Base-by-base conservation (phyloP, 2,113 vertebrate species). In the Sinocyclocheilus grahami region DNA sequence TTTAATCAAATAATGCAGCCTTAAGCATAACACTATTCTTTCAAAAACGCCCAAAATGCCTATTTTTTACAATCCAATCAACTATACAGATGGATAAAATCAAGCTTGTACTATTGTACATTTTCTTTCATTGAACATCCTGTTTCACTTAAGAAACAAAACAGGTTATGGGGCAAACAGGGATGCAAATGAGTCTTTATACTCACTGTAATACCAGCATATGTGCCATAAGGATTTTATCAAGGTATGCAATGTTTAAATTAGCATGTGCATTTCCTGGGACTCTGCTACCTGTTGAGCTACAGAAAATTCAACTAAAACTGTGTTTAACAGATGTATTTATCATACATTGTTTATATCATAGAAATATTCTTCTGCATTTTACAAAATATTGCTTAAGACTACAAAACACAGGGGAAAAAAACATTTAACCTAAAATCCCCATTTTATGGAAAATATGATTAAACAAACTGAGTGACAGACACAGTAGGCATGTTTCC, bases 391-490 rank as follows among this genome's bases (percentile, higher is more conserved):
- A 24, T 22, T 42, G 78, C 11, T 48, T 63, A 46, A 81, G 14
- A 27, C 39, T 67, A 14, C 33, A 63, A 80, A 24, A 24, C 20
- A n/a, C 20, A 79, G 11, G 55, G 5, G 22, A 4, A 46, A 42
- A 22, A 42, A 81, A 65, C n/a, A 63, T 60, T 48, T 16, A 24
- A 72, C 30, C 39, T 55, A 14, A 77, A 82, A 82, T 48, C 53
- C 78, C 30, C 48, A 48, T 74, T 55, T 48, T 58, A 27, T 71
- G 27, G 58, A 42, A 79, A 37, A 74, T 78, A 78, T 79, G 76
- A 78, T 67, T 69, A 39, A 51, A 37, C 63, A 39, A 71, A 84
- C 48, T 39, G 30, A 12, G 37, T 74, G 62, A 79, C 60, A 81
- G 60, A 81, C 51, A 79, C 30, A 80, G 65, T 51, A 84, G 37